These are phyloP conservation scores for Paralichthys olivaceus DNA, from an alignment of 2,113 vertebrate genomes.

Conservation along the genomic window DNA sequence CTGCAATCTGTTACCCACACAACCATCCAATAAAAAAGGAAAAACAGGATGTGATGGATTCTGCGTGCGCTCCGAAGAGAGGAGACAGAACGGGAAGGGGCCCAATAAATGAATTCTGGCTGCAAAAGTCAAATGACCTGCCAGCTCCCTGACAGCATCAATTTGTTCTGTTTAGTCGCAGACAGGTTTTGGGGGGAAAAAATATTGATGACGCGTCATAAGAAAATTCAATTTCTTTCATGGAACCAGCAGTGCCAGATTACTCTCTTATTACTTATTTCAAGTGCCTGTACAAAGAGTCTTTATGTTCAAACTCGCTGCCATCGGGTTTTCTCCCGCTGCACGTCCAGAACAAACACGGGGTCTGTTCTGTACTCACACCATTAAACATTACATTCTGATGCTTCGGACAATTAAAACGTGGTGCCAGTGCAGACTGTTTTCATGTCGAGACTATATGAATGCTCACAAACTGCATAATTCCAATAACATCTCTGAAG, in stretches of 20 bases:
- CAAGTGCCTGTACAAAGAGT: constrained; percentile 17
- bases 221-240: constrained; percentile 58
- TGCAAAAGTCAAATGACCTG: constrained; percentile 59
- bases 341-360: constrained; percentile 37
- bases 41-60: constrained; percentile 55
- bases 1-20: constrained; percentile 52
- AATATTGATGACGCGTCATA: constrained; percentile 26
- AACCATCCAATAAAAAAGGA: constrained; percentile 30
- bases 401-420: constrained; percentile 9
- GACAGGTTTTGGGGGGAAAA: constrained; percentile 4
- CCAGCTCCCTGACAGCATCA: constrained; percentile 61
- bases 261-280: constrained; percentile 46
- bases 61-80: constrained; percentile 19
- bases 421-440: background rate
- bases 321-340: constrained; percentile 13
- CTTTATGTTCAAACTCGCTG: constrained; percentile 14
- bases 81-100: constrained; percentile 17
- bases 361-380: constrained; percentile 10
- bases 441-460: background rate
- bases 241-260: constrained; percentile 39
- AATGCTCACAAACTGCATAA: background rate
- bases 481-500: background rate
- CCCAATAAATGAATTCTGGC: constrained; percentile 59
- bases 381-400: constrained; percentile 17
- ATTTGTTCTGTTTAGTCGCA: constrained; percentile 58